Evolutionary conservation across 2,113 vertebrate genomes (phyloP).

Genomic region (Tricholaema leucomelas): DNA sequence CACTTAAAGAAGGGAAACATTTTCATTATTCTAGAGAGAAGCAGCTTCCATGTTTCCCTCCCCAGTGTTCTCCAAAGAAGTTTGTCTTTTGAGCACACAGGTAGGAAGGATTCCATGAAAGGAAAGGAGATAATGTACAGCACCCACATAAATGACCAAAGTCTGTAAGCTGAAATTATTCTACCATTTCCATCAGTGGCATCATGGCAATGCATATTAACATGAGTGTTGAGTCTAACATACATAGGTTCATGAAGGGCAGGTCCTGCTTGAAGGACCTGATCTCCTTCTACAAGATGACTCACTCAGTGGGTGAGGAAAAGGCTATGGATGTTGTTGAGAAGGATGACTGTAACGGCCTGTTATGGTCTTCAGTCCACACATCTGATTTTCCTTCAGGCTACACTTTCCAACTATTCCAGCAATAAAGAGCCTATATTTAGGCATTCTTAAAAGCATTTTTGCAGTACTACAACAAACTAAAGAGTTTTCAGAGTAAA

Average conservation of each 20-base stretch:
- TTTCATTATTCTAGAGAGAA: not conserved
- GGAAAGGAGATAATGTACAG: not conserved
- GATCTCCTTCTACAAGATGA: too few species aligned
- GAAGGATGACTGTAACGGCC: not conserved
- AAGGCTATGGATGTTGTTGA: not conserved
- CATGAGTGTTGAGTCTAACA: not conserved
- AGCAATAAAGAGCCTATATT: constrained; percentile 5
- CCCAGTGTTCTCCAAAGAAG: not conserved
- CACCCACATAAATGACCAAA: not conserved
- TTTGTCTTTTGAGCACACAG: not conserved
- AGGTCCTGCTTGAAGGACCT: too few species aligned
- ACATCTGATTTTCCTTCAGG: constrained; percentile 7
- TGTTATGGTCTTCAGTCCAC: not conserved
- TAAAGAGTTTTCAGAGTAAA: not conserved
- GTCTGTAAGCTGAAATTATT: not conserved
- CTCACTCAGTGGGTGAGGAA: too few species aligned
- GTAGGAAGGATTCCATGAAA: not conserved
- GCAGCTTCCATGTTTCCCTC: not conserved
- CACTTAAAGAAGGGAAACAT: not conserved
- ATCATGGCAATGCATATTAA: not conserved
- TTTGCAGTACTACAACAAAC: not conserved
- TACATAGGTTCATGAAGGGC: not conserved
- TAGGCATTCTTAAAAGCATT: not conserved
- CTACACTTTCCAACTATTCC: not conserved
- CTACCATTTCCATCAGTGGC: not conserved